Percentiles rank a stretch among this genome's conserved stretches.
Conservation (phyloP, 2,797 vertebrate genomes). For the Sarcoramphus papa region DNA sequence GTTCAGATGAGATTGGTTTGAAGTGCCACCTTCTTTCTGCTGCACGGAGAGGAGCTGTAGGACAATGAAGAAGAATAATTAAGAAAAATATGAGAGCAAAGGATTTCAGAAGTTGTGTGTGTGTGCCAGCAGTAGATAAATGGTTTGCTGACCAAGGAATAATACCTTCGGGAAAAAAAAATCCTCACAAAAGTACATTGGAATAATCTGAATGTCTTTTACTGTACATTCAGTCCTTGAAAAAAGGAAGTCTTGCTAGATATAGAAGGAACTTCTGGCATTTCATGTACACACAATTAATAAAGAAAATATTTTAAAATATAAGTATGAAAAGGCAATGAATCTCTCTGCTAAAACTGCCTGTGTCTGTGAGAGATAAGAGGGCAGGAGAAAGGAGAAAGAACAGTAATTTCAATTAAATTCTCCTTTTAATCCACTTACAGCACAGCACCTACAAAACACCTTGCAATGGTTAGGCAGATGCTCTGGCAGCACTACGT, state of each 20-base stretch:
- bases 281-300: not conserved
- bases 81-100: not conserved
- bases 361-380: not conserved
- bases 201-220: not conserved
- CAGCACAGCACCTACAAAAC: not conserved
- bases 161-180: not conserved
- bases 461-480: not conserved
- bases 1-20: not conserved
- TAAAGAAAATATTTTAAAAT: not conserved
- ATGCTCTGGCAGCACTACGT: too few relatives aligned
- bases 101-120: not conserved
- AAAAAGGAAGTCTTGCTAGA: not conserved
- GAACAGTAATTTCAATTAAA: not conserved
- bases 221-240: not conserved
- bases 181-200: not conserved
- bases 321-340: not conserved
- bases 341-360: not conserved
- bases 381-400: not conserved
- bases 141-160: not conserved
- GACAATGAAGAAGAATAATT: not conserved
- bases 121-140: not conserved
- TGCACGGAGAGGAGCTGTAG: not conserved
- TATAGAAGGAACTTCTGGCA: not conserved
- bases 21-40: not conserved
- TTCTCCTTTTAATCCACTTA: not conserved